These are phyloP conservation scores for Panagrolaimus sp. DNA, from an alignment of 1,140 invertebrate species.

Conservation along the genomic window DNA sequence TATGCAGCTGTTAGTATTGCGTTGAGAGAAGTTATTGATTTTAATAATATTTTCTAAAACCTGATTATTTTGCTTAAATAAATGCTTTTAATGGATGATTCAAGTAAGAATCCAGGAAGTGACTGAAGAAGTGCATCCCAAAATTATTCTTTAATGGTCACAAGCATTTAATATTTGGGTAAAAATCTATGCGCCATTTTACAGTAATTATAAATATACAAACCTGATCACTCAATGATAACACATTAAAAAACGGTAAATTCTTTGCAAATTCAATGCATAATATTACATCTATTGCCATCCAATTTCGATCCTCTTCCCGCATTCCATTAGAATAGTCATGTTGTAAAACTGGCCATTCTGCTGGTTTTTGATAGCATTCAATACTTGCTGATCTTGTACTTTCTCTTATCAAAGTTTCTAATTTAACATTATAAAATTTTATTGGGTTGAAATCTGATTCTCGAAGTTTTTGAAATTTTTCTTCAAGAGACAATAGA, in stretches of 20 bases:
- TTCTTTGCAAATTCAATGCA: constrained; percentile 1
- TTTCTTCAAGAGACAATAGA: background rate
- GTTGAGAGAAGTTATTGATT: background rate
- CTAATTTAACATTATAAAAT: background rate
- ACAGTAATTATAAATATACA: no score
- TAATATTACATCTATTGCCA: background rate
- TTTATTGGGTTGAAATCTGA: background rate
- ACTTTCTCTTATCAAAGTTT: background rate
- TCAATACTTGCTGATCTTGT: background rate
- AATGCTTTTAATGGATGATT: no score
- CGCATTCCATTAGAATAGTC: background rate
- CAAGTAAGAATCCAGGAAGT: no score
- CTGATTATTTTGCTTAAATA: no score
- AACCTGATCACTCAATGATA: no score
- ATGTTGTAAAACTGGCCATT: background rate
- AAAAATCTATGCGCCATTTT: no score
- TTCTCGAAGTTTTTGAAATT: constrained; percentile 1
- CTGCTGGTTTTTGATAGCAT: background rate
- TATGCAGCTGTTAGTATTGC: background rate
- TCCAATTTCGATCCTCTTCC: background rate
- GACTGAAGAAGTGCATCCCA: no score
- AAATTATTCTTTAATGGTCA: no score
- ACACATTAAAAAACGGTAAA: background rate
- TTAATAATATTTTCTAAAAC: no score
- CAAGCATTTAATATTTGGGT: no score